Evolutionary conservation across 2,113 vertebrate species (phyloP), one percentile per base, ranked within the genome.

Genomic region (Axis porcinus): DNA sequence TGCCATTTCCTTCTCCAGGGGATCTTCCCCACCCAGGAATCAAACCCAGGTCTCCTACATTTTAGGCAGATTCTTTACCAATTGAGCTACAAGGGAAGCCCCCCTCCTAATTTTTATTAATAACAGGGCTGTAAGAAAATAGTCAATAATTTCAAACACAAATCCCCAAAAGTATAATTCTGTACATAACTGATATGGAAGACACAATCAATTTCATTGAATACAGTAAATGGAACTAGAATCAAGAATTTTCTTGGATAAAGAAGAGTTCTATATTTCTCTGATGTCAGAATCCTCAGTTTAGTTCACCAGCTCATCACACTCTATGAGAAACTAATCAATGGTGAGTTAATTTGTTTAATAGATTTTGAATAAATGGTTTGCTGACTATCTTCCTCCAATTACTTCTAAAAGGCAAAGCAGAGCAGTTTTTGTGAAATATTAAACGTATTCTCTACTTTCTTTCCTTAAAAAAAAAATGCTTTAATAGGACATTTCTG

Each of bases 361-460:
- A 96, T 58, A 95, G 23, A 94, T 97, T 98, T 96, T 89, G 74
- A 97, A 96, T 74, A 89, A 95, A 91, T 95, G 28, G 15, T 90
- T 33, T 78, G 47, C 81, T 96, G 28, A 54, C 2, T 94, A 96
- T 97, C 45, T 17, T 95, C 6, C 33, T 79, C 25, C 91, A 12
- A 70, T 95, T 98, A 52, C 87, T 95, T 67, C 60, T 89, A 45
- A 79, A 94, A 86, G 6, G 58, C 36, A 95, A 91, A 96, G 40
- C 23, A 28, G 9, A 79, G 1, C 12, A 90, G 28, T 92, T 23
- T 70, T 25, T 92, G 30, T 30, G 28, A 33, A 94, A 90, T 5
- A 60, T 60, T 21, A 79, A 97, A 91, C 94, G 25, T 1, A 55
- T 40, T 96, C 0, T 52, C 76, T 6, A 93, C 33, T 60, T 36